Base-by-base conservation (phyloP, 2,797 vertebrate species). In the Brachyalestes nurse region DNA sequence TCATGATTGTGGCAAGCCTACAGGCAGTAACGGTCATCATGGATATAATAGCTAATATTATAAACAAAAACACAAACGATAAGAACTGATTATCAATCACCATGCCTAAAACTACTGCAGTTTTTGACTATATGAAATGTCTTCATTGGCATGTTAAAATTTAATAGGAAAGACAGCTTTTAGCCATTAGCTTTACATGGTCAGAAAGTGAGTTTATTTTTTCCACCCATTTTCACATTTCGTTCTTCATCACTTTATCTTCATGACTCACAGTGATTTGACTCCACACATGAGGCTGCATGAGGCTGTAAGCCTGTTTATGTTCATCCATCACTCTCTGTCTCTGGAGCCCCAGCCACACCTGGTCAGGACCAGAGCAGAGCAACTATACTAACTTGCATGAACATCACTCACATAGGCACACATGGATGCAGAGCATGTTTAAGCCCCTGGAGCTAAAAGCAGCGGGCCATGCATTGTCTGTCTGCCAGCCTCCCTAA, bases 301-400 rank as follows among this genome's bases (percentile, higher is more conserved):
- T 94, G 93, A 80, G 45, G 85, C 72, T 76, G 19, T 65, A 80
- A 70, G 85, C 78, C 77, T 88, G 58, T 82, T 79, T 80, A 83
- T 80, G 58, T 77, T 90, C 89, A 89, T 90, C 85, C 78, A 85
- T 89, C 84, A 86, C 82, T 77, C 77, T 84, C 49, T 69, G 34
- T 82, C 57, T 73, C 75, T 45, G 80, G 51, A 64, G 8, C 38
- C 47, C 51, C 57, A 13, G 34, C 40, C 40, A 2, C 70, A 49
- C 40, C n/a, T 34, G 70, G n/a, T 57, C 66, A 12, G 79, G 81
- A n/a, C 84, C 87, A 85, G 84, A 85, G 84, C 78, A 81, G 84
- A 79, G 78, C 89, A 88, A 88, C 57, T 71, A 83, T 88, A 96
- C 96, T 98, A 98, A 99, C 96, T 89, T 42, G 98, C 97, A 99